Percentiles rank a stretch among this genome's conserved stretches.
phyloP scores from a whole-genome alignment of 1,140 invertebrate species.

The Drosophila willistoni region DNA sequence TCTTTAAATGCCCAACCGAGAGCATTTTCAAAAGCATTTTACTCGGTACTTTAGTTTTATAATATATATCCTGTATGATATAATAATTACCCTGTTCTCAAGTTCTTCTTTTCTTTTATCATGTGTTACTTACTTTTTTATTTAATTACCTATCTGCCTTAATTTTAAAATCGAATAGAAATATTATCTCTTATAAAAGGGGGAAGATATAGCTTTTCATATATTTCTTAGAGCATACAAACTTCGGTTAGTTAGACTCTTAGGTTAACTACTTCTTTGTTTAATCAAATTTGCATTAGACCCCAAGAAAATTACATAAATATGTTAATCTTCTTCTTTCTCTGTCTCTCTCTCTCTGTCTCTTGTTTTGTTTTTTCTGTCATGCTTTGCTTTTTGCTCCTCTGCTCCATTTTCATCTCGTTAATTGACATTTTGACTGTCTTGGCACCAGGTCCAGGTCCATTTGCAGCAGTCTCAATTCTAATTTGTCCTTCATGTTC shows the following conservation, averaged over 20 bases:
- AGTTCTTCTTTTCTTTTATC: no score
- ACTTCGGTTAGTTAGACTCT: not conserved
- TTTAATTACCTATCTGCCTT: no score
- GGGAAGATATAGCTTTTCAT: no score
- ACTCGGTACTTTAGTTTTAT: no score
- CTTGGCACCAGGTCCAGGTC: slow-evolving; percentile 35
- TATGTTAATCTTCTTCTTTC: slow-evolving; percentile 12
- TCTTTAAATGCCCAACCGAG: not conserved
- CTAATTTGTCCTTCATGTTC: slow-evolving; percentile 2
- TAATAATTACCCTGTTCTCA: no score
- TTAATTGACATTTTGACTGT: slow-evolving; percentile 74
- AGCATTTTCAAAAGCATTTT: not conserved
- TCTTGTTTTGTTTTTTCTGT: not conserved
- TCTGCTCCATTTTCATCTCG: slow-evolving; percentile 6
- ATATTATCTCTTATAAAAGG: no score
- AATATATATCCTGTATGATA: no score
- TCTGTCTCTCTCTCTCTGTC: not conserved
- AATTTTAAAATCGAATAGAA: no score
- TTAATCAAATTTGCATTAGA: slow-evolving; percentile 7
- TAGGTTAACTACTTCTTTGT: not conserved
- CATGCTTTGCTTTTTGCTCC: not conserved
- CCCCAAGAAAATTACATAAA: slow-evolving; percentile 43
- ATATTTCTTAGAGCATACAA: not conserved
- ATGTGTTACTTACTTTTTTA: no score
- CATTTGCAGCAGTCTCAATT: slow-evolving; percentile 24